Evolutionary conservation across 2,113 vertebrate species (phyloP).

Genomic region (Todiramphus chloris): DNA sequence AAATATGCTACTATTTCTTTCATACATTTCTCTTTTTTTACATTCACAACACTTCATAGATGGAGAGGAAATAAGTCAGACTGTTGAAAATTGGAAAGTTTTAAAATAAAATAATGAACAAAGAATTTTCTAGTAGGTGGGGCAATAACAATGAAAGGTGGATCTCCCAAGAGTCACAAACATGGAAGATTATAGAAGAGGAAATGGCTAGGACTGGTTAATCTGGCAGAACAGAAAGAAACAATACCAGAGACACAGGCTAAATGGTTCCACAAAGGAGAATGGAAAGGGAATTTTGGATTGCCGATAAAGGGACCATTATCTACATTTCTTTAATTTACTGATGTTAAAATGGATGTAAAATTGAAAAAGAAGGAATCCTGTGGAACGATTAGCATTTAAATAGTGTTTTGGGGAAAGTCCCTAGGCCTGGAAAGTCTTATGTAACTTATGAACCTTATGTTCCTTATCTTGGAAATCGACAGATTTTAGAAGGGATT

Average conservation of each 20-base stretch:
- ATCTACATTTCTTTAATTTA: background rate
- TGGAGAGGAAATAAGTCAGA: background rate
- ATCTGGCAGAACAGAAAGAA: background rate
- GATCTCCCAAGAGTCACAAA: background rate
- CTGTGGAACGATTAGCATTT: background rate
- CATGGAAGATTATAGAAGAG: background rate
- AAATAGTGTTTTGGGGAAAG: background rate
- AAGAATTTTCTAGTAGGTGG: constrained; percentile 43
- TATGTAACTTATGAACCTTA: background rate
- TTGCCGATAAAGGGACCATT: background rate
- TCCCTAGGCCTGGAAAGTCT: background rate
- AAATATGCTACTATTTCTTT: background rate
- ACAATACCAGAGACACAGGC: background rate
- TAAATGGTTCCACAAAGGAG: background rate
- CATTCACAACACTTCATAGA: background rate
- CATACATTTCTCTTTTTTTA: background rate
- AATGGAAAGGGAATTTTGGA: background rate
- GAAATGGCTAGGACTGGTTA: constrained; percentile 38
- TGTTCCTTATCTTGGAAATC: background rate
- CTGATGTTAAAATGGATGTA: background rate
- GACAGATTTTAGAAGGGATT: background rate
- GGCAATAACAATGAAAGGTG: constrained; percentile 8
- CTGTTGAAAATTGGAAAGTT: background rate
- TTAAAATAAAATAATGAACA: background rate
- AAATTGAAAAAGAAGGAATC: background rate